A percentile compares a stretch with the other conserved stretches of the same genome.
These are phyloP conservation scores for Gordius sp. DNA, from an alignment of 2,888 invertebrate genomes.

Conservation along the genomic window DNA sequence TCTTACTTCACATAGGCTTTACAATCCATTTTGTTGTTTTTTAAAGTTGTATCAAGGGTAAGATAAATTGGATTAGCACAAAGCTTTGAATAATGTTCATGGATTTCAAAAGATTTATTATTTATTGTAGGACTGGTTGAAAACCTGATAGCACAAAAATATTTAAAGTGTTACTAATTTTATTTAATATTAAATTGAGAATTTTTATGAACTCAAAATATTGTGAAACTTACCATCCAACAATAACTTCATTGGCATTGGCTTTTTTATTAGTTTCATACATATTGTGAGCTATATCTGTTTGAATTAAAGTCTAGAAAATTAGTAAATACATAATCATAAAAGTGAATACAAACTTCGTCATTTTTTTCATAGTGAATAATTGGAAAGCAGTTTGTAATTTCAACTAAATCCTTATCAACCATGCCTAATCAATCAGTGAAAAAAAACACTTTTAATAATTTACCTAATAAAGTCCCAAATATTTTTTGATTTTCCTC, in stretches of 20 bases:
- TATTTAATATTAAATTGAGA: neutral
- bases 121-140: neutral
- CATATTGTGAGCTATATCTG: conserved; percentile 1
- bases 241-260: conserved; percentile 5
- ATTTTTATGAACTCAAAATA: neutral
- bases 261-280: conserved; percentile 13
- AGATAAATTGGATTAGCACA: neutral
- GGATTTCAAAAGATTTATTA: conserved; percentile 1
- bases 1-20: conserved; percentile 10
- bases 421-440: neutral
- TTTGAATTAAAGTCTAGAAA: neutral
- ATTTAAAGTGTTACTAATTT: no score
- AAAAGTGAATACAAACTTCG: neutral
- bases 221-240: conserved; percentile 12
- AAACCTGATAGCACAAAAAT: conserved; percentile 1
- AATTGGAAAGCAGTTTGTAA: conserved; percentile 13
- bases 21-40: conserved; percentile 12
- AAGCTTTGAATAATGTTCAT: neutral
- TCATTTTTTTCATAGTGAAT: neutral
- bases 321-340: neutral
- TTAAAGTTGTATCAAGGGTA: conserved; percentile 3
- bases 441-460: neutral
- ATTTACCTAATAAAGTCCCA: conserved; percentile 8
- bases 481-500: conserved; percentile 1
- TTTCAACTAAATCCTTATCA: conserved; percentile 10